A percentile compares a stretch with the other conserved stretches of the same genome.
Evolutionary conservation across 2,888 invertebrate species (phyloP).

Genomic region (Aphrophora alni): DNA sequence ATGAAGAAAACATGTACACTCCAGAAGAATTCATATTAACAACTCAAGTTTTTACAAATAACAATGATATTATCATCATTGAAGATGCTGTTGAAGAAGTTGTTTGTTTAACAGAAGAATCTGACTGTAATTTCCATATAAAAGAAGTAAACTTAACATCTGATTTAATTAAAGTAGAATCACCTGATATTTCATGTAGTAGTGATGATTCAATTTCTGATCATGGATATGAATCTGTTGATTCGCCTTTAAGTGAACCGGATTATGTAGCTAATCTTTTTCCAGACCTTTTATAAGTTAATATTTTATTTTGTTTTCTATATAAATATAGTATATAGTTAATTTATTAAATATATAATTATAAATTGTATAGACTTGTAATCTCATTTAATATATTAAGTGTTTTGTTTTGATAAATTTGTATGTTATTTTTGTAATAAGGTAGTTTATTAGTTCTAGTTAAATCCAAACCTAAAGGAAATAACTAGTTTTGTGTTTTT

Average conservation of each 20-base stretch:
- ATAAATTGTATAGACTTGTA: not conserved
- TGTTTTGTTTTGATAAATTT: not conserved
- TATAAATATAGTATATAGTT: not conserved
- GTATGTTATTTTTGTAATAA: not conserved
- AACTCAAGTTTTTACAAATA: not conserved
- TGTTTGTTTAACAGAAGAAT: conserved; percentile 51
- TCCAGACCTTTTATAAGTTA: conserved; percentile 45
- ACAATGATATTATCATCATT: conserved; percentile 55
- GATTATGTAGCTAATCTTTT: conserved; percentile 43
- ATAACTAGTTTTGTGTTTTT: no score
- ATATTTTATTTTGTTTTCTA: not conserved
- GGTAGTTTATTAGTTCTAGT: no score
- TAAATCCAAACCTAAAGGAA: no score
- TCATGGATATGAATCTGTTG: conserved; percentile 71
- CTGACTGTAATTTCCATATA: conserved; percentile 24
- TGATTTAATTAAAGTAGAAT: conserved; percentile 14
- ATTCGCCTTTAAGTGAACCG: conserved; percentile 60
- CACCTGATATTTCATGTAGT: not conserved
- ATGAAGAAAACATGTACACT: not conserved
- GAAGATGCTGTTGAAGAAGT: conserved; percentile 61
- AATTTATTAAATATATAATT: not conserved
- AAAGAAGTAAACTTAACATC: not conserved
- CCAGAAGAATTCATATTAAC: not conserved
- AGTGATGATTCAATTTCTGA: conserved; percentile 58
- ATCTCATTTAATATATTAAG: not conserved